Conservation (phyloP, 2,888 invertebrate species). For the Ectemnius cavifrons region DNA sequence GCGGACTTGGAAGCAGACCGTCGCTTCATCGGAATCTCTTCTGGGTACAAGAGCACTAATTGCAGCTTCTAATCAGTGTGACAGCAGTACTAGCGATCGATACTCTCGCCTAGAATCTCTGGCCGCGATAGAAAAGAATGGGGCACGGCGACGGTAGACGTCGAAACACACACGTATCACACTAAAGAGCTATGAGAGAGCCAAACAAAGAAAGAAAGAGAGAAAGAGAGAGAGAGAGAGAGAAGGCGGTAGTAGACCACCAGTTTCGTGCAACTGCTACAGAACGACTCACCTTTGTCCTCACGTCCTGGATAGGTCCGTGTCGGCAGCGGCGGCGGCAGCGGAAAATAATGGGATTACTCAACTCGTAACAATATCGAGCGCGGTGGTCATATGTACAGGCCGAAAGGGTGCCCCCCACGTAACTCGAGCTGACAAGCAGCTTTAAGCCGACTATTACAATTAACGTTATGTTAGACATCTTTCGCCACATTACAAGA, state of each 20-base stretch:
- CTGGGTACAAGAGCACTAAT: conserved; percentile 19
- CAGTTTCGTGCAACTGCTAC: conserved; percentile 50
- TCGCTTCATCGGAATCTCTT: conserved; percentile 38
- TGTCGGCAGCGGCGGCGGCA: conserved; percentile 26
- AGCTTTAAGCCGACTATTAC: background rate
- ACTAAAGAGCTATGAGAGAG: background rate
- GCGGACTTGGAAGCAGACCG: conserved; percentile 31
- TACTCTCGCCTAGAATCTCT: conserved; percentile 1
- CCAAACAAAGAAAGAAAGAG: background rate
- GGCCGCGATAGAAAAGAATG: background rate
- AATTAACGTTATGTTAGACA: too few species aligned
- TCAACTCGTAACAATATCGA: conserved; percentile 60
- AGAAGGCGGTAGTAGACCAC: conserved; percentile 27
- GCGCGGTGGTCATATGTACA: conserved; percentile 34
- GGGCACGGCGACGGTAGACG: too few species aligned
- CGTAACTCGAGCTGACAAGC: background rate
- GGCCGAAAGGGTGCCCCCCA: background rate
- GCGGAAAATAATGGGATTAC: conserved; percentile 68
- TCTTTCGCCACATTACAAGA: too few species aligned
- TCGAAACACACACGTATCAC: too few species aligned
- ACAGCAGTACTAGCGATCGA: conserved; percentile 22
- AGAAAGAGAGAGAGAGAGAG: background rate
- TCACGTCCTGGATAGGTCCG: conserved; percentile 76
- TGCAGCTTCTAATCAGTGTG: conserved; percentile 16
- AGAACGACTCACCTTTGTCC: conserved; percentile 79